Evolutionary conservation across 1,140 invertebrate genomes (phyloP).

Genomic region (Drosophila littoralis): DNA sequence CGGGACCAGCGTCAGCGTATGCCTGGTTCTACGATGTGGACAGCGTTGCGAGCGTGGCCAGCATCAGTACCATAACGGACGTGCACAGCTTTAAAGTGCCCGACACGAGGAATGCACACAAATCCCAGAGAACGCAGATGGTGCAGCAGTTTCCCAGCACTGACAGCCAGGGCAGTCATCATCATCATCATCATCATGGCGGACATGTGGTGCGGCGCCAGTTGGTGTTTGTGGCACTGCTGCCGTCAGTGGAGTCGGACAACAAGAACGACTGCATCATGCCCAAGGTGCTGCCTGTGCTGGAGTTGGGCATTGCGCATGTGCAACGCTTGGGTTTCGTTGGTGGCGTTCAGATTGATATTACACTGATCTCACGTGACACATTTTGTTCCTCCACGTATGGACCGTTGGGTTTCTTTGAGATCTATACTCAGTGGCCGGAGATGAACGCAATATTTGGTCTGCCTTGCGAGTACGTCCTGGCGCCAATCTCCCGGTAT

Average conservation of each 20-base stretch:
- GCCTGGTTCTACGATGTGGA: constrained; percentile 66
- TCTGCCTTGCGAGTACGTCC: constrained; percentile 95
- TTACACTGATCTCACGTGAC: constrained; percentile 89
- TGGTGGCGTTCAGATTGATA: constrained; percentile 88
- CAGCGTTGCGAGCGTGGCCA: constrained; percentile 43
- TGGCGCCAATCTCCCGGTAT: constrained; percentile 95
- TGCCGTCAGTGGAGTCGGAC: constrained; percentile 70
- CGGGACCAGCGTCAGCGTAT: constrained; percentile 23
- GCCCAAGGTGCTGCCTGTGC: constrained; percentile 89
- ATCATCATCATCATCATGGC: constrained; percentile 16
- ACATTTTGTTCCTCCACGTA: constrained; percentile 92
- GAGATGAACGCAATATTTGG: constrained; percentile 93
- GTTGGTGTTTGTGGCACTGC: constrained; percentile 68
- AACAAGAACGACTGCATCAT: constrained; percentile 85
- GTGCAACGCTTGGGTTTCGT: constrained; percentile 86
- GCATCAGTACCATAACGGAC: constrained; percentile 42
- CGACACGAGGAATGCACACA: constrained; percentile 66
- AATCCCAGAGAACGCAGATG: constrained; percentile 62
- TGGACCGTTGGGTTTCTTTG: constrained; percentile 91
- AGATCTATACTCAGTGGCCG: constrained; percentile 86
- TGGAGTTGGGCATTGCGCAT: constrained; percentile 89
- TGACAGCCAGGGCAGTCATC: not conserved
- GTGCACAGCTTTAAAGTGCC: constrained; percentile 74
- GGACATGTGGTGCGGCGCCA: constrained; percentile 43
- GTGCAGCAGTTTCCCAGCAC: constrained; percentile 65